Evolutionary conservation across 2,888 invertebrate species (phyloP), one percentile per base, ranked within the genome.

Genomic region (Zelleria hepariella): DNA sequence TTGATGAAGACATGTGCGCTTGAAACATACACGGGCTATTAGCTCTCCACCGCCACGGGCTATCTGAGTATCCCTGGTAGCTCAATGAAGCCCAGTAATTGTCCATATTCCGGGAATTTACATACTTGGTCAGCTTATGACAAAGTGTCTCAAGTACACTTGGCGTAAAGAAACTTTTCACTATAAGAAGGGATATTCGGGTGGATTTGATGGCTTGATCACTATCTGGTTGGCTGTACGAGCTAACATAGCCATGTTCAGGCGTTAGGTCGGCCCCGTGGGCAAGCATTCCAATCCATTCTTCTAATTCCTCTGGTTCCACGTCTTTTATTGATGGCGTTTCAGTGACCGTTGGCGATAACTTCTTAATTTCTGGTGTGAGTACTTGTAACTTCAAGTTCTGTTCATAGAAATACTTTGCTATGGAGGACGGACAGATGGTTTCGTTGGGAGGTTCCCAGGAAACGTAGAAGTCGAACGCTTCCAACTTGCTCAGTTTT

Each of bases 281-380:
- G 10, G 78, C 78, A 15, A 87, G 60, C 73, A 87, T 74, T 0
- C 88, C 88, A 48, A 82, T 68, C 88, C 88, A 88, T 69, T 88
- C 88, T 0, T 75, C 77, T 63, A 88, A 70, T 63, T 86, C 86
- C 1, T 80, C 80, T 47, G 71, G 61, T 20, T 83, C 78, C 4
- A 72, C 72, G 64, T 80, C 80, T 61, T 71, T 67, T 54, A 82
- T 59, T 53, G 75, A 70, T 1, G 87, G 87, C 56, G 86, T 71
- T 68, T 77, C 70, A 10, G 62, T 66, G 10, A 86, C 66, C 25
- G 67, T 60, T n/a, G 85, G 81, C 23, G 69, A 67, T 2, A 80
- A 1, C 58, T 63, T 73, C 24, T 65, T 70, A 6, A 68, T 66
- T 49, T 68, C 59, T 8, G 80, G 60, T 5, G 71, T 64, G 57